Evolutionary conservation across 2,797 vertebrate genomes (phyloP), one percentile per base, ranked within the genome.

Genomic region (Acanthopagrus latus): DNA sequence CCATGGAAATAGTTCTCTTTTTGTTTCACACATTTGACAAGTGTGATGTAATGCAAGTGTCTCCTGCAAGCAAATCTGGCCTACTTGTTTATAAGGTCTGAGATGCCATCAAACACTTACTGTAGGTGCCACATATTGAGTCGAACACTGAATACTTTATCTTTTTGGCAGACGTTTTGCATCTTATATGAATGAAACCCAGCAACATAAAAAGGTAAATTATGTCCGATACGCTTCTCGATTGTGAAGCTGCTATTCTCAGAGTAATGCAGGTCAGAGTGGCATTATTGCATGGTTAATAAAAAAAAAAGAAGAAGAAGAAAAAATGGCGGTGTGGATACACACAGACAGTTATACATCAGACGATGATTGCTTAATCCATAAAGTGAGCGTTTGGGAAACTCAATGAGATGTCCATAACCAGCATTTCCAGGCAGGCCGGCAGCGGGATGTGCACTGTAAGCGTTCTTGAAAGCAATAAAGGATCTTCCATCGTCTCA

Each of bases 351-450:
- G 43, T 65, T 72, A 70, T 74, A 77, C 68, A 41, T 80, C 83
- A 81, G 75, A 63, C 33, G 0, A 56, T 81, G 78, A 88, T 90
- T 87, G 80, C 71, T 85, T 88, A 85, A 90, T 91, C 87, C 57
- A 84, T 86, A 74, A 77, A 86, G 73, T 74, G 77, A 89, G 70
- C 17, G 64, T 90, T 88, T 87, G 77, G 87, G 86, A 88, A 91
- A 91, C 80, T 88, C 86, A 81, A 82, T 88, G 86, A 83, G 85
- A 90, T 56, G 68, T 76, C 85, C 75, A 76, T 76, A 78, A 80
- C 38, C 74, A 43, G 57, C 73, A 23, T 77, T 91, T 91, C 84
- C 90, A 60, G 74, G 89, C 84, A 90, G 80, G 67, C 74, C 27
- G 27, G 77, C 46, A 52, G 68, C 1, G 23, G 54, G 50, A 86